Evolutionary conservation across 2,113 vertebrate species (phyloP), one percentile per base, ranked within the genome.

Genomic region (Laticauda colubrina): DNA sequence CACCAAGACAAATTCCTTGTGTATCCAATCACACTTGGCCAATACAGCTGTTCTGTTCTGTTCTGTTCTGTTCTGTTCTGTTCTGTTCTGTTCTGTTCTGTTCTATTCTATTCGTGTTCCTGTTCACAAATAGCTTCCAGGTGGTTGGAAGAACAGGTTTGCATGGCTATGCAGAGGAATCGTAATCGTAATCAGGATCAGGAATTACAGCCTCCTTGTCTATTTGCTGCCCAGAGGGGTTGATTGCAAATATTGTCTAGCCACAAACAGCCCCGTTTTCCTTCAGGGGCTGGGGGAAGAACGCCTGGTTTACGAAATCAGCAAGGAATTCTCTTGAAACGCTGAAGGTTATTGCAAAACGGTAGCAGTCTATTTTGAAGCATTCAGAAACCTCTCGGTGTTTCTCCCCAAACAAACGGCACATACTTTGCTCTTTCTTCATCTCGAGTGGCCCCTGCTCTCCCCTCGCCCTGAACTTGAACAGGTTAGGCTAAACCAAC

Each of bases 231-330:
- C 54, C 86, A 29, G 55, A n/a, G 43, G 9, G 2, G 29, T 0
- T 6, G 26, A 29, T 51, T 1, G 5, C 3, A 24, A 90, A 39
- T 34, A 39, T 2, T 29, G 59, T 48, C 3, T 6, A 43, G 34
- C 29, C 3, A 23, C 45, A 14, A 29, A 90, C 26, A 34, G 20
- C 10, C 61, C 12, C 5, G 0, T 0, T 43, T 18, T 26, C 12
- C 26, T 12, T 69, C 10, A n/a, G 59, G 15, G 45, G 24, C 29
- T 20, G 51, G 29, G 0, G 5, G 15, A 34, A 39, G n/a, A 39
- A 0, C 0, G 15, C 6, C 0, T 0, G 1, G 34, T 18, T 75
- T 14, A 34, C 14, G 2, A 21, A 81, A 81, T 1, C 18, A 0
- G 34, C 75, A 9, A 81, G 34, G 75, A 20, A 21, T 21, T 21